These are phyloP conservation scores for Eupeodes corollae DNA, from an alignment of 1,140 invertebrate species.

Conservation along the genomic window DNA sequence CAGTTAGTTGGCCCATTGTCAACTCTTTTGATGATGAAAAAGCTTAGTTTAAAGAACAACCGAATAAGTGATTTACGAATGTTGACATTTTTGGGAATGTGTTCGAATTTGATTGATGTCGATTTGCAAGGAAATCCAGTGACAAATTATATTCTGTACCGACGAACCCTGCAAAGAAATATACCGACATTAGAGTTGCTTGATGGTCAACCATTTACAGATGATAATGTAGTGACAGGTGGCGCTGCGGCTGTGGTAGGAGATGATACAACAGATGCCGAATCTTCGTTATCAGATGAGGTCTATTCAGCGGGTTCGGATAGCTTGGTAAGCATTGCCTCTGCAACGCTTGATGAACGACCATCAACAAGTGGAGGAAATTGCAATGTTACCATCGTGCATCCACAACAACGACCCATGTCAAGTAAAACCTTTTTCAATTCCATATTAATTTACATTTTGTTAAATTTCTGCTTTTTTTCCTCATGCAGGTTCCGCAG, in stretches of 20 bases:
- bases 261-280: neutral
- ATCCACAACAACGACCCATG: no score
- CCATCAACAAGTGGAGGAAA: constrained; percentile 1
- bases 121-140: constrained; percentile 37
- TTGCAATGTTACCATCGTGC: no score
- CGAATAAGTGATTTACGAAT: constrained; percentile 34
- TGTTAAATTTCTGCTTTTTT: neutral
- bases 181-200: constrained; percentile 36
- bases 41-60: constrained; percentile 29
- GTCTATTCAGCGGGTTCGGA: constrained; percentile 2
- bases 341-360: neutral
- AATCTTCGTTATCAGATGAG: constrained; percentile 21
- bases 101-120: constrained; percentile 34
- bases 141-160: constrained; percentile 30
- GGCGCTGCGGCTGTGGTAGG: neutral
- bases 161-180: constrained; percentile 27
- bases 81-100: constrained; percentile 38
- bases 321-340: neutral
- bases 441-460: no score
- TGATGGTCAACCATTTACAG: constrained; percentile 27
- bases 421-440: no score
- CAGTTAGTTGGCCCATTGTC: constrained; percentile 45
- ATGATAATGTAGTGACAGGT: neutral
- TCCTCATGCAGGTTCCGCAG: constrained; percentile 3
- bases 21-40: constrained; percentile 22